These are phyloP conservation scores for Bombus huntii DNA, from an alignment of 1,140 invertebrate species.

Conservation along the genomic window DNA sequence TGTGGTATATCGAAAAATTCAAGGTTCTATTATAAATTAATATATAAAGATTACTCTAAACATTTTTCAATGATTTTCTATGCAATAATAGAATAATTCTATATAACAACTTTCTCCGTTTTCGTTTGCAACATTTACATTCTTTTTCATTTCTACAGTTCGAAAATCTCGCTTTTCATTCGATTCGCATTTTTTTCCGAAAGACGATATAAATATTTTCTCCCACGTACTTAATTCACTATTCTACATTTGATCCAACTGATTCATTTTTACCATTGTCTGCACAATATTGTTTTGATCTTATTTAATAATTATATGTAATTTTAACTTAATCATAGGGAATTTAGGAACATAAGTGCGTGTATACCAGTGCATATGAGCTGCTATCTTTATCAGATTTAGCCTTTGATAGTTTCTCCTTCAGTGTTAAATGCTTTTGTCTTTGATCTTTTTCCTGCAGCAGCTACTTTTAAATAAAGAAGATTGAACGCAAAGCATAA, in stretches of 20 bases:
- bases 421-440: conserved; percentile 1
- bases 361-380: neutral
- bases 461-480: neutral
- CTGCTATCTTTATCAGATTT: neutral
- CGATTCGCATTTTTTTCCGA: no score
- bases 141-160: no score
- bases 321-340: neutral
- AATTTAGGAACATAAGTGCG: neutral
- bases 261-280: conserved; percentile 20
- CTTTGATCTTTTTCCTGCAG: neutral
- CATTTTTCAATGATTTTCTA: no score
- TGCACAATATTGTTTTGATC: conserved; percentile 1
- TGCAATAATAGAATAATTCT: no score
- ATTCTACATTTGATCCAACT: conserved; percentile 1
- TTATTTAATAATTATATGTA: neutral
- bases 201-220: no score
- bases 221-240: conserved; percentile 4
- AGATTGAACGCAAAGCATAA: neutral
- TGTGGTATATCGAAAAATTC: no score
- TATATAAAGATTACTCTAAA: no score
- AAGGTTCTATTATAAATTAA: no score
- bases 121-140: no score
- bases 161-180: no score
- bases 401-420: conserved; percentile 40
- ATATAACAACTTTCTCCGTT: no score